Evolutionary conservation across 1,140 invertebrate genomes (phyloP), one percentile per base, ranked within the genome.

Genomic region (Archivesica marissinica): DNA sequence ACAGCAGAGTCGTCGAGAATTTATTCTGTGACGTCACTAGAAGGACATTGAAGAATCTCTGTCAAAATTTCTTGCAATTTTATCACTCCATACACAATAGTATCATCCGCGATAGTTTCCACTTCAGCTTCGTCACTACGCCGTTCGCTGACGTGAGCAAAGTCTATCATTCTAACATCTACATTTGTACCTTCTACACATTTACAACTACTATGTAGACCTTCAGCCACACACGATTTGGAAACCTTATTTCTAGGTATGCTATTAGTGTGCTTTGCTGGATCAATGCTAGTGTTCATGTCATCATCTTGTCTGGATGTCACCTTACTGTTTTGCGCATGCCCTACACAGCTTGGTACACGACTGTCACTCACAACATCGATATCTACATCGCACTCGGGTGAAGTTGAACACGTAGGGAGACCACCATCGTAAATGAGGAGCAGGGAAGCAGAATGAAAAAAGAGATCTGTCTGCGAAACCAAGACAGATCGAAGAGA

Each of bases 91-190:
- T 33, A 72, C 15, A 44, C 41, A 33, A 72, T 72, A 3, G 68
- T 72, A 6, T 72, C 68, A 50, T 72, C 68, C 1, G 38, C 38
- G 2, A 70, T 28, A 9, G 25, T 41, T 47, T 72, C 68, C 50
- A 33, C 23, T 17, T 28, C 35, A 23, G 23, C 41, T 35, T 61
- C 33, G 28, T 41, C 35, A 20, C 15, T 15, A 0, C 30, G 1
- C n/a, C 9, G 54, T 56, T 70, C 61, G 59, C 50, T 75, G 11
- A 75, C 81, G 66, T 84, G 54, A n/a, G 81, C 81, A 66, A 84
- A 84, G 33, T 84, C 81, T 47, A 84, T 84, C 39, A 84, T n/a
- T 20, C 81, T 54, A 11, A 84, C 59, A 61, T 84, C 81, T 25
- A 61, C 17, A n/a, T 77, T 39, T 20, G 52, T 13, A 7, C 9